Percentiles rank a stretch among this genome's conserved stretches.
These are phyloP conservation scores for Saturnia pavonia DNA, from an alignment of 2,888 invertebrate species.

Conservation along the genomic window DNA sequence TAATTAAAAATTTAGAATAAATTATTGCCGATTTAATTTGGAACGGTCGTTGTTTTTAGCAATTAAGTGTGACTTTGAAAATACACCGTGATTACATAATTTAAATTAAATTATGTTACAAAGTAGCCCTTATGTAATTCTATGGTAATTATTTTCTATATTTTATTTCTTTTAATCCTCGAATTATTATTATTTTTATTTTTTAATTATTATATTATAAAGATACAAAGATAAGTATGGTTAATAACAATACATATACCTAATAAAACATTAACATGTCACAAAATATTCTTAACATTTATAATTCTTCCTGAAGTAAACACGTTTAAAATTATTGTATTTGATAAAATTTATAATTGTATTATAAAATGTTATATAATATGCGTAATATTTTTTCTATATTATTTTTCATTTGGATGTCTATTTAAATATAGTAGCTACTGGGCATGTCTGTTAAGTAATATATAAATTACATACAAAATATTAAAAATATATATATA, in stretches of 20 bases:
- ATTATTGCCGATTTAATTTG: slow-evolving; percentile 18
- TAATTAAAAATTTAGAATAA: slow-evolving; percentile 35
- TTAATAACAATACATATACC: not conserved
- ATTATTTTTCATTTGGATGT: no score
- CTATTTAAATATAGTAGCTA: no score
- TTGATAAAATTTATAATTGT: no score
- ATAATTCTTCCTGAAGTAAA: no score
- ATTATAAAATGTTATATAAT: no score
- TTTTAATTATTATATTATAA: not conserved
- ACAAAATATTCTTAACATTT: no score
- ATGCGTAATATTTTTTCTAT: no score
- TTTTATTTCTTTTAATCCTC: not conserved
- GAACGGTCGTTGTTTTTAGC: slow-evolving; percentile 13
- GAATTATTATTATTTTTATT: not conserved
- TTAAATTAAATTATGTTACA: slow-evolving; percentile 1
- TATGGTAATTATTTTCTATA: not conserved
- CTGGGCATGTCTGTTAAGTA: no score
- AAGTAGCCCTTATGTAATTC: not conserved
- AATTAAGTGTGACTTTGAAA: slow-evolving; percentile 7
- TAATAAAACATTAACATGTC: not conserved
- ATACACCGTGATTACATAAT: not conserved
- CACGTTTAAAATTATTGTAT: no score
- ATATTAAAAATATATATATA: no score
- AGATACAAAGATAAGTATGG: not conserved
- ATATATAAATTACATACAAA: no score